Evolutionary conservation across 2,113 vertebrate genomes (phyloP).

Genomic region (Ellobius talpinus): DNA sequence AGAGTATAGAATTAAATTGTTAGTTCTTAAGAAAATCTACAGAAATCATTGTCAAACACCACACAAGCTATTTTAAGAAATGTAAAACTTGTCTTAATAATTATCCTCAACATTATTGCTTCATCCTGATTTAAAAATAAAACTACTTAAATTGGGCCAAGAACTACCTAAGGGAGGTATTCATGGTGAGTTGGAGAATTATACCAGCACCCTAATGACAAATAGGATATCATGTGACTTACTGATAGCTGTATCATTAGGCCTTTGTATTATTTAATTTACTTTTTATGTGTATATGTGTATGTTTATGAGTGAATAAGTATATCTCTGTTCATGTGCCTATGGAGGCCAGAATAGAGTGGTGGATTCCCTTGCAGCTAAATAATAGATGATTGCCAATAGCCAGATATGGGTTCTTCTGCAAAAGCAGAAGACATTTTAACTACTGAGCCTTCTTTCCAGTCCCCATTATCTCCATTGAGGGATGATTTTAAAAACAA

Average conservation of each 20-base stretch:
- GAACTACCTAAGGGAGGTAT: neutral
- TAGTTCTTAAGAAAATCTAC: neutral
- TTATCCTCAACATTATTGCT: neutral
- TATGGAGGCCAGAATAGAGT: neutral
- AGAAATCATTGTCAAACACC: neutral
- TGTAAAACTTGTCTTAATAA: conserved; percentile 27
- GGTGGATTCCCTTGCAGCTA: no score
- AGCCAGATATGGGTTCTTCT: neutral
- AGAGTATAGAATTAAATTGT: conserved; percentile 37
- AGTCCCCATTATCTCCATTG: neutral
- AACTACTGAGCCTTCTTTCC: neutral
- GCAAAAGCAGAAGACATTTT: no score
- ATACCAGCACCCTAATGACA: neutral
- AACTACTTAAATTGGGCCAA: neutral
- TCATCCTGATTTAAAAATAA: neutral
- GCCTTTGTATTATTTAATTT: neutral
- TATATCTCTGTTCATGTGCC: neutral
- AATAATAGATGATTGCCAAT: neutral
- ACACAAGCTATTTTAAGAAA: neutral
- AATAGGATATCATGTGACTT: neutral
- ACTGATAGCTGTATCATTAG: neutral
- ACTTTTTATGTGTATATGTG: neutral
- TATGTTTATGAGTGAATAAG: no score
- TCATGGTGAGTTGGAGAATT: neutral
- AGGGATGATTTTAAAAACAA: neutral